Evolutionary conservation across 2,888 invertebrate genomes (phyloP).

Genomic region (Candidula unifasciata): DNA sequence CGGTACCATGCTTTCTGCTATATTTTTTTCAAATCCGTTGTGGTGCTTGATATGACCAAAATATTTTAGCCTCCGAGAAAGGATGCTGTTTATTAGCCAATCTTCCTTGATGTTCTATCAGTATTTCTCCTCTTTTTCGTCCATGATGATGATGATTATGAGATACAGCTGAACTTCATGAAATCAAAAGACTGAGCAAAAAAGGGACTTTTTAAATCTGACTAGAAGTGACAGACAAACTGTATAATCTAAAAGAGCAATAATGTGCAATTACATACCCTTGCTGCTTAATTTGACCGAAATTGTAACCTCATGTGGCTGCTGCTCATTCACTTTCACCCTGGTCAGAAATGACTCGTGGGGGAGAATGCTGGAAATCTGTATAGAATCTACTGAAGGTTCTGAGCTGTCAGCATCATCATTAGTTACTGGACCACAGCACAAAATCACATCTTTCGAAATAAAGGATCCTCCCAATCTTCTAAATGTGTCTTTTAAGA

Average conservation of each 20-base stretch:
- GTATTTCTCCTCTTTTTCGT: too few species aligned
- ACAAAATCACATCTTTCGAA: constrained; percentile 21
- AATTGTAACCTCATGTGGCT: background rate
- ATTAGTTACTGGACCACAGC: constrained; percentile 8
- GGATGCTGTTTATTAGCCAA: too few species aligned
- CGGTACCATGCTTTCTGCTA: too few species aligned
- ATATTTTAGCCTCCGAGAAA: too few species aligned
- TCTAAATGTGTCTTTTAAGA: constrained; percentile 34
- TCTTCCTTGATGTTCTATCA: too few species aligned
- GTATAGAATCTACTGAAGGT: background rate
- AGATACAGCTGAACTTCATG: too few species aligned
- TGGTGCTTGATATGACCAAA: too few species aligned
- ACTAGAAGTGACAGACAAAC: background rate
- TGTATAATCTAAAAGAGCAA: background rate
- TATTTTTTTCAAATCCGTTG: too few species aligned
- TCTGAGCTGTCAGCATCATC: background rate
- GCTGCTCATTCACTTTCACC: background rate
- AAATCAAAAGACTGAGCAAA: background rate
- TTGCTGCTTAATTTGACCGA: constrained; percentile 13
- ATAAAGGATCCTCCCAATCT: constrained; percentile 37
- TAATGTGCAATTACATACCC: background rate
- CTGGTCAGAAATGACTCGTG: constrained; percentile 11
- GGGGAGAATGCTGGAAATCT: constrained; percentile 13
- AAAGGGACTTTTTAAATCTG: background rate
- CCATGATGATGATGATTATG: too few species aligned